These are phyloP conservation scores for Eupithecia vulgata DNA, from an alignment of 2,888 invertebrate species.

Conservation along the genomic window DNA sequence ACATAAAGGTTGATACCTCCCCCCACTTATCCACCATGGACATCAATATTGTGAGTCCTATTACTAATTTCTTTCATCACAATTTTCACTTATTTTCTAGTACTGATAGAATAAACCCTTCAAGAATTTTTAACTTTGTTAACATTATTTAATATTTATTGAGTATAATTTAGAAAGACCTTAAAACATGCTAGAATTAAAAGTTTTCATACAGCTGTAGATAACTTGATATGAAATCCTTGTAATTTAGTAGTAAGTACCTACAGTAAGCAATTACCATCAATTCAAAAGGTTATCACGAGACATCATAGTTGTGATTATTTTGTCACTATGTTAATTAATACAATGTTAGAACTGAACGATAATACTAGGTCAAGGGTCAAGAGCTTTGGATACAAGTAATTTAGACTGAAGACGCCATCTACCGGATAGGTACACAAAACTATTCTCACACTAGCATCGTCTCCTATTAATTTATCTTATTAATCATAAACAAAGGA, in stretches of 20 bases:
- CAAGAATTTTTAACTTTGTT: neutral
- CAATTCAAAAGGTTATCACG: conserved; percentile 7
- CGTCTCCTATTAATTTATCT: too few species aligned
- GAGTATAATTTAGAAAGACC: too few species aligned
- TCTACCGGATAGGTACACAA: neutral
- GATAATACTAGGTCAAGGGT: conserved; percentile 11
- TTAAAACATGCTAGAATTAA: neutral
- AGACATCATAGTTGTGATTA: neutral
- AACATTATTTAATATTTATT: neutral
- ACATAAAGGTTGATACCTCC: neutral
- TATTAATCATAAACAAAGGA: neutral
- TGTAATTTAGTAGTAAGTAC: neutral
- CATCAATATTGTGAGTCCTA: neutral
- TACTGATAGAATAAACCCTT: neutral
- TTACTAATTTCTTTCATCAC: neutral
- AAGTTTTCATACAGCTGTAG: neutral
- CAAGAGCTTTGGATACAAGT: conserved; percentile 9
- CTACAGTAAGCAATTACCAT: neutral
- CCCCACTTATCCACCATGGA: neutral
- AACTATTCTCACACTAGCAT: neutral
- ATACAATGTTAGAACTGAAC: conserved; percentile 1
- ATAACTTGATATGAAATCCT: neutral
- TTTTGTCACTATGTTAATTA: neutral
- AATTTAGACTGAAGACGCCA: neutral
- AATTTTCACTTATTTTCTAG: neutral